phyloP scores from a whole-genome alignment of 2,888 invertebrate species.

The Zygogramma bicolorata region DNA sequence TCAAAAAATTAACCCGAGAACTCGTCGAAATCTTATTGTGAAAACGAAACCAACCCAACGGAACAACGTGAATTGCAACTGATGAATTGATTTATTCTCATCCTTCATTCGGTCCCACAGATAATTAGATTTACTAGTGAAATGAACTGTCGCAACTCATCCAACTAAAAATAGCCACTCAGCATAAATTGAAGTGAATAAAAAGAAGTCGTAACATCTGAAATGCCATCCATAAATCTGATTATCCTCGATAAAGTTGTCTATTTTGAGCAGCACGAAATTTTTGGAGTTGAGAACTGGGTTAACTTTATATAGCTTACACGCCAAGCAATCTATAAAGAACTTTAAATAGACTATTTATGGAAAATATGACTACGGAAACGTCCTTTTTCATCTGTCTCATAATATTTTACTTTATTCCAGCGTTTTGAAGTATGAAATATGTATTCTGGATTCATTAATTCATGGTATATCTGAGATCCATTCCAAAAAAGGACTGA shows the following conservation, averaged over 20 bases:
- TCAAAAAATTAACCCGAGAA: too few species aligned
- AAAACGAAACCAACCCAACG: too few species aligned
- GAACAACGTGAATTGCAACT: not conserved
- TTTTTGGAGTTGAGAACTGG: constrained; percentile 1
- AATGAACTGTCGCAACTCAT: not conserved
- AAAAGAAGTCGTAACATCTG: not conserved
- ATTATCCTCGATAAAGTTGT: constrained; percentile 1
- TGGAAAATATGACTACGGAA: not conserved
- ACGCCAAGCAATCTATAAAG: not conserved
- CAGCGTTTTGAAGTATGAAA: too few species aligned
- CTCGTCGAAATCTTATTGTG: too few species aligned
- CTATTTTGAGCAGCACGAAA: not conserved
- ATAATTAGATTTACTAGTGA: not conserved
- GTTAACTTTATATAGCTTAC: constrained; percentile 2
- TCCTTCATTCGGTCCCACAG: not conserved
- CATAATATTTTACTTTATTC: not conserved
- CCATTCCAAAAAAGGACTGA: too few species aligned
- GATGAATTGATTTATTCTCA: not conserved
- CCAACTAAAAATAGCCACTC: not conserved
- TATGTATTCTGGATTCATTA: too few species aligned
- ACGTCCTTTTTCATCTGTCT: not conserved
- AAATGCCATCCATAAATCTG: not conserved
- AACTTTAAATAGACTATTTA: not conserved
- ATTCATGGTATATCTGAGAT: too few species aligned
- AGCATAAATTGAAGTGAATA: not conserved